Evolutionary conservation across 2,888 invertebrate genomes (phyloP), one percentile per base, ranked within the genome.

Genomic region (Lasiommata megera): DNA sequence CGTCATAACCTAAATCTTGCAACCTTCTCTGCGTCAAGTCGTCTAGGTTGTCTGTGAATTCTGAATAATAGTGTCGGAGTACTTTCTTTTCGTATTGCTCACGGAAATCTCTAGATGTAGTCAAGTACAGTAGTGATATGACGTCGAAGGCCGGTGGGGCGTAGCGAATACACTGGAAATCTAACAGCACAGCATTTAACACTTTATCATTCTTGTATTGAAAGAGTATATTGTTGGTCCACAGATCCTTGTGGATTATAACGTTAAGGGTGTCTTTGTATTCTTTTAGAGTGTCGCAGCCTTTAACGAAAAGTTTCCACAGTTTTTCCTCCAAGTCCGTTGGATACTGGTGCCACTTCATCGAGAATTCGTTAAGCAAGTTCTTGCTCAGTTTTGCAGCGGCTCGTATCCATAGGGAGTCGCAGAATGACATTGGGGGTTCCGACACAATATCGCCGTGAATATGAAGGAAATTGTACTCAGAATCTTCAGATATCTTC

Each of bases 221-320:
- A 44, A 83, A 89, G 74, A 89, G 76, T 1, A 89, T 77, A 57
- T 88, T 88, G 54, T 86, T 87, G 0, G 71, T 67, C 88, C 88
- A 88, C 18, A 88, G 55, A 53, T 88, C 88, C 50, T 79, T 85
- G 54, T 89, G 89, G 1, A 82, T 61, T 5, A 86, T 58, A 0
- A 84, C 79, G 51, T 89, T 89, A 0, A 88, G 58, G 1, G 79
- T 80, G 1, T 69, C 71, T 7, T 74, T 64, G 6, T 74, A 67
- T 9, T 77, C 75, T 8, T 60, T 68, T 6, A 88, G 50, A 6
- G 67, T 72, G 0, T 72, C 71, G 63, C 88, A 81, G 0, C 81
- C 79, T 51, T 71, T 60, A 0, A 84, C 31, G 54, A 69, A 84
- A 11, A 69, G 48, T 36, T 73, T 62, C 0, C 62, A 50, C 1